These are phyloP conservation scores for Hemicentrotus pulcherrimus DNA, from an alignment of 35 echinoderm and acorn worm species.

Conservation along the genomic window DNA sequence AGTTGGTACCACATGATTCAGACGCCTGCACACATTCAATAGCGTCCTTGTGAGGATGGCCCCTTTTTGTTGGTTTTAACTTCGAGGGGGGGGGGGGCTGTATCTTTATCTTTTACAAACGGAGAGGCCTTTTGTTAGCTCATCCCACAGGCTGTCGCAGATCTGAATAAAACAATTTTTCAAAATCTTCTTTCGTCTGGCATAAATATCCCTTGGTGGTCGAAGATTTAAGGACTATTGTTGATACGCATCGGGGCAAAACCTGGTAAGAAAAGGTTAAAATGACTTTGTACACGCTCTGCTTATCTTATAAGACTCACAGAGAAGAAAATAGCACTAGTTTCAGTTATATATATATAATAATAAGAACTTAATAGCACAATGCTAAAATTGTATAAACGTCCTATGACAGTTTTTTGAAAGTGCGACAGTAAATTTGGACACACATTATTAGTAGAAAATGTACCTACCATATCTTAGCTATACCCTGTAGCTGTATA, in stretches of 20 bases:
- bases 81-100: too few relatives aligned
- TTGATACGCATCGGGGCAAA: neutral
- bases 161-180: neutral
- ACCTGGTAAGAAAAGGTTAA: neutral
- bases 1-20: neutral
- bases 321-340: neutral
- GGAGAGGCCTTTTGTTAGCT: neutral
- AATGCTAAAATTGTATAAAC: neutral
- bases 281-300: constrained; percentile 9
- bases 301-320: neutral
- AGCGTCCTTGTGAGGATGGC: neutral
- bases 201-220: neutral
- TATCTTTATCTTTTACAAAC: neutral
- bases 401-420: neutral
- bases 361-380: neutral
- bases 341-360: too few relatives aligned
- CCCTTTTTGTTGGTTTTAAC: neutral
- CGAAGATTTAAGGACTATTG: neutral
- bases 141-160: neutral
- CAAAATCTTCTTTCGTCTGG: neutral
- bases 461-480: too few relatives aligned
- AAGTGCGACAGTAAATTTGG: neutral
- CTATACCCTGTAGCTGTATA: too few relatives aligned
- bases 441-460: neutral
- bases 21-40: neutral